A percentile compares a stretch with the other conserved stretches of the same genome.
phyloP scores from a whole-genome alignment of 2,113 vertebrate species.

The Cardinalis cardinalis region DNA sequence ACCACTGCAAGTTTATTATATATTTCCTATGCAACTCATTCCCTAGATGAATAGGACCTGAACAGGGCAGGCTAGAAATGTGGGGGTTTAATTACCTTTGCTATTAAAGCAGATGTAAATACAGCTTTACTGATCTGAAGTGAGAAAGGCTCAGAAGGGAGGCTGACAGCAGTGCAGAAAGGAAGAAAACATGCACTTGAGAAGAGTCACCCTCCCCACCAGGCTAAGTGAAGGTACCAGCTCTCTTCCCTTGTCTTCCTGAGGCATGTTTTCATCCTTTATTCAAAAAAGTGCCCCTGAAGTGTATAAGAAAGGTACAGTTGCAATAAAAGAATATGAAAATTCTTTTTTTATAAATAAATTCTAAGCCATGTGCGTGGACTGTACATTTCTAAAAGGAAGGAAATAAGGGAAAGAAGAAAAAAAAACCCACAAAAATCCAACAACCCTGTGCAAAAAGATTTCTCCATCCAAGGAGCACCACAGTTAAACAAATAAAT shows the following conservation, averaged over 20 bases:
- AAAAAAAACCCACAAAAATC: fast-evolving
- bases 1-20: slow-evolving; percentile 47
- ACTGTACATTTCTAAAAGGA: background rate
- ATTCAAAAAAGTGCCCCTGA: background rate
- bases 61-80: slow-evolving; percentile 34
- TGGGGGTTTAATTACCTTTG: slow-evolving; percentile 7
- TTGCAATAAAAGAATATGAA: background rate
- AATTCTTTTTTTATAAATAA: background rate
- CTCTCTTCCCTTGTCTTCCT: background rate
- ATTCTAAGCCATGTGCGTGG: background rate
- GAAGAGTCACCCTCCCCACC: background rate
- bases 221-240: background rate
- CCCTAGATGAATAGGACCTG: slow-evolving; percentile 56
- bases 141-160: background rate
- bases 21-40: slow-evolving; percentile 54
- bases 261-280: background rate
- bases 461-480: background rate
- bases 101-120: slow-evolving; percentile 18
- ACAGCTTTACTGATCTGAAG: background rate
- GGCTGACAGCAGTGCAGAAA: background rate
- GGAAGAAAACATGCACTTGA: background rate
- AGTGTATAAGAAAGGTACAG: background rate
- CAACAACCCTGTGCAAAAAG: background rate
- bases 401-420: background rate
- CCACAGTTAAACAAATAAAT: background rate